Base-by-base conservation (phyloP, 2,113 vertebrate genomes). In the Acrocephalus arundinaceus region DNA sequence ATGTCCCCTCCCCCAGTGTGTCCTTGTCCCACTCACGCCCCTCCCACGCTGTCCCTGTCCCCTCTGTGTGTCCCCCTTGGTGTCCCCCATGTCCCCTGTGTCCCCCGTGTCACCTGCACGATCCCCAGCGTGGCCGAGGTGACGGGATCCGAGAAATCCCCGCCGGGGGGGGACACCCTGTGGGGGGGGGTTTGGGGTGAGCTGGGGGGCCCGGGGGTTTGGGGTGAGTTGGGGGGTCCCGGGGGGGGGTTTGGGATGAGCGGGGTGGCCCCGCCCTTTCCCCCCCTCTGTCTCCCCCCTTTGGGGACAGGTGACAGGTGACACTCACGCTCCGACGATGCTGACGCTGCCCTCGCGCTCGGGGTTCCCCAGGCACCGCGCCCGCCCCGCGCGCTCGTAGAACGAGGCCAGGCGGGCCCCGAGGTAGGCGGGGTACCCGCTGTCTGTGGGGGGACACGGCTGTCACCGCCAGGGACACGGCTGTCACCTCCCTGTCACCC, bases 251-350 rank as follows among this genome's bases (percentile, higher is more conserved):
- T 35, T 35, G 35, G 35, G 35, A 35, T 35, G 35, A 35, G 35
- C 35, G 35, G 35, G 35, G 35, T 35, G 7, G 7, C 35, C 35
- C 35, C 8, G 35, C 35, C 35, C 35, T 35, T 7, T 58, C 10
- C 35, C 55, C 31, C 35, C 20, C 55, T 20, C 14, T n/a, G 55
- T n/a, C 55, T 9, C 55, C 54, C 3, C n/a, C 6, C 23, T 35
- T 35, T 35, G 24, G 49, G 13, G 37, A 39, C 37, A 39, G 37
- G 37, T 39, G 24, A 15, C 25, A 14, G 51, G 51, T 28, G 58
- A 6, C 7, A 95, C 97, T 97, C 83, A 97, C 97, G 97, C 97
- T 13, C 97, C 97, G 0, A 97, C 96, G 49, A 97, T 97, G 95
- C 96, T 97, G 93, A 97, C 96, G 30, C 97, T 97, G 24, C 97